Evolutionary conservation across 2,797 vertebrate genomes (phyloP).

Genomic region (Cyclopterus lumpus): DNA sequence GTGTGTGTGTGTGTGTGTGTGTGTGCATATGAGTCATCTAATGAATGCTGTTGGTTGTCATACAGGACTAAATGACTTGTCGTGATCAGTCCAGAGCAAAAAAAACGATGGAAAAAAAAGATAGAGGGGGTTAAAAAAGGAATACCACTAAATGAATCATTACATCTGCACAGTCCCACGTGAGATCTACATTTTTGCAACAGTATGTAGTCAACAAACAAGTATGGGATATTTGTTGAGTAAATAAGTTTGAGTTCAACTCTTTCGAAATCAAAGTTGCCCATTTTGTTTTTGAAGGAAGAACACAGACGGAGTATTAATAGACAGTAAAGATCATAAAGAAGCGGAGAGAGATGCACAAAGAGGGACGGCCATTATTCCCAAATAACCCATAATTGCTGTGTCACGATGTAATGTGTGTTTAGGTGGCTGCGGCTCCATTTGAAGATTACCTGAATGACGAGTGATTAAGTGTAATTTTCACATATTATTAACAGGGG

Average conservation of each 20-base stretch:
- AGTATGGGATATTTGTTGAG: background rate
- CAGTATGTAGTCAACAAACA: too few species aligned
- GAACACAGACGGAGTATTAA: constrained; percentile 10
- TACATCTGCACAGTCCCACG: background rate
- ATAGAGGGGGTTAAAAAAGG: background rate
- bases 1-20: background rate
- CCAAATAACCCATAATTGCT: constrained; percentile 77
- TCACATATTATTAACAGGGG: constrained; percentile 68
- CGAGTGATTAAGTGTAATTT: constrained; percentile 81
- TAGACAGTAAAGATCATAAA: constrained; percentile 56
- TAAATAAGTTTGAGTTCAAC: constrained; percentile 19
- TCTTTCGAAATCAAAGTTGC: constrained; percentile 5
- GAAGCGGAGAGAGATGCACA: constrained; percentile 59
- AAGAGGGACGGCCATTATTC: constrained; percentile 59
- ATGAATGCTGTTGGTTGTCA: constrained; percentile 27
- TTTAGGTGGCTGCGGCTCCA: constrained; percentile 74
- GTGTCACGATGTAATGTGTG: constrained; percentile 69
- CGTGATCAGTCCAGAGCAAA: constrained; percentile 27
- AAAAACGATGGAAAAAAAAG: background rate
- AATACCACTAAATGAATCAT: background rate
- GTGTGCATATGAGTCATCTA: constrained; percentile 40
- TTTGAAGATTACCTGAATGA: constrained; percentile 75
- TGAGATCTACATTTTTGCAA: too few species aligned
- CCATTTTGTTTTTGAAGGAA: constrained; percentile 3
- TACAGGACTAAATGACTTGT: constrained; percentile 32